phyloP scores from a whole-genome alignment of 2,888 invertebrate genomes.

The Therioaphis trifolii region DNA sequence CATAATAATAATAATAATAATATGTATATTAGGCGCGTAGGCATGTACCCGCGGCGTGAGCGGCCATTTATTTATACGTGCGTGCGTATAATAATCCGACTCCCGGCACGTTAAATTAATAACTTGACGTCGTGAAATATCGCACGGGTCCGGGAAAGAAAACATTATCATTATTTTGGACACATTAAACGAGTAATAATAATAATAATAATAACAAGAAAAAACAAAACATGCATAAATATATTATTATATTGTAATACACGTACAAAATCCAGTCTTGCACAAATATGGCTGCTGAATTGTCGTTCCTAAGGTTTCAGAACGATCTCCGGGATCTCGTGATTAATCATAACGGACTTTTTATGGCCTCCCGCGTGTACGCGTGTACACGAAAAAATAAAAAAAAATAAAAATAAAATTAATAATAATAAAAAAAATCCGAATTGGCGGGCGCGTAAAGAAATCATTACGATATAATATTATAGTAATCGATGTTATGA shows the following conservation, averaged over 20 bases:
- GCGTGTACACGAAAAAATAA: no score
- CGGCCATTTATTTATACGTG: no score
- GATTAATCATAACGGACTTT: conserved; percentile 15
- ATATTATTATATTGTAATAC: no score
- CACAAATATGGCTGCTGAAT: conserved; percentile 35
- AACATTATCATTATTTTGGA: not conserved
- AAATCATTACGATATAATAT: no score
- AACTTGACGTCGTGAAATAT: not conserved
- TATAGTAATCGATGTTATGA: conserved; percentile 1
- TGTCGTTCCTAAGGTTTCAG: conserved; percentile 3
- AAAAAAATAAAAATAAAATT: no score
- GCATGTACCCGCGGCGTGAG: no score
- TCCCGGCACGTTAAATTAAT: no score
- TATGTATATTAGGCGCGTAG: no score
- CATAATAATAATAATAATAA: no score
- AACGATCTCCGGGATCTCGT: not conserved
- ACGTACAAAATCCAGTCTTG: no score
- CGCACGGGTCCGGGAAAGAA: not conserved
- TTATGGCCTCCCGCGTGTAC: not conserved
- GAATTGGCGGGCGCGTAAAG: not conserved
- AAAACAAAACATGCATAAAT: not conserved
- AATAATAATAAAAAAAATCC: not conserved
- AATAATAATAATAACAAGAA: not conserved
- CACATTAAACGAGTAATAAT: not conserved
- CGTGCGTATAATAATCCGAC: no score